Conservation (phyloP, 2,888 invertebrate species). For the Sympetrum striolatum region DNA sequence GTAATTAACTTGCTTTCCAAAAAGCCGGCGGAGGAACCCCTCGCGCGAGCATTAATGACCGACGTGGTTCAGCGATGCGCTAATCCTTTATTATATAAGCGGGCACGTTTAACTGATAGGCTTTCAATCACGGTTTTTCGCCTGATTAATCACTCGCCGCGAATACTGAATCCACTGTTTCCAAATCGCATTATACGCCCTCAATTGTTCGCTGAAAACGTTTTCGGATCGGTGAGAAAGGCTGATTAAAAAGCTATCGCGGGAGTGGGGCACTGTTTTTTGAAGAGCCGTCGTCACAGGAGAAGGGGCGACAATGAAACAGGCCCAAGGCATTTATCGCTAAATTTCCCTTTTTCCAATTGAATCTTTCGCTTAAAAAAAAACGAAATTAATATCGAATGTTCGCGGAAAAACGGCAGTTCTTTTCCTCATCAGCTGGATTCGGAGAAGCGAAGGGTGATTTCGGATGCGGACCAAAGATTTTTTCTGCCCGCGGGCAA, state of each 20-base stretch:
- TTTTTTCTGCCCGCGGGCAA: background rate
- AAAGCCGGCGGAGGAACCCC: background rate
- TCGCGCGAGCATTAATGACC: slow-evolving; percentile 1
- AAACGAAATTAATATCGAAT: background rate
- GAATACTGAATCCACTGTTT: background rate
- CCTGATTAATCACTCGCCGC: background rate
- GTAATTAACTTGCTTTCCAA: slow-evolving; percentile 13
- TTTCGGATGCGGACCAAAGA: background rate
- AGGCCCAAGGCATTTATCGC: background rate
- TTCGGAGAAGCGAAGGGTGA: background rate
- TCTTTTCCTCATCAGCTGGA: background rate
- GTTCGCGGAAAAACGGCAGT: background rate
- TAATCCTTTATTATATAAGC: background rate
- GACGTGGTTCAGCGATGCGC: background rate
- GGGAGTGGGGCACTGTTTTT: background rate
- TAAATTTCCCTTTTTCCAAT: background rate
- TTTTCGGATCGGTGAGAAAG: background rate
- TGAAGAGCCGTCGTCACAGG: background rate
- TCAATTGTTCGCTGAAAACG: background rate
- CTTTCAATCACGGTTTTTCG: background rate
- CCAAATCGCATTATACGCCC: background rate
- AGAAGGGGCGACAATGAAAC: background rate
- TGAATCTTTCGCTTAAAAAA: background rate
- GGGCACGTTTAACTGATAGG: background rate
- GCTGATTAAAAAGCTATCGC: background rate